A percentile compares a stretch with the other conserved stretches of the same genome.
Evolutionary conservation across 2,113 vertebrate genomes (phyloP).

Genomic region (Forbesichthys agassizii): DNA sequence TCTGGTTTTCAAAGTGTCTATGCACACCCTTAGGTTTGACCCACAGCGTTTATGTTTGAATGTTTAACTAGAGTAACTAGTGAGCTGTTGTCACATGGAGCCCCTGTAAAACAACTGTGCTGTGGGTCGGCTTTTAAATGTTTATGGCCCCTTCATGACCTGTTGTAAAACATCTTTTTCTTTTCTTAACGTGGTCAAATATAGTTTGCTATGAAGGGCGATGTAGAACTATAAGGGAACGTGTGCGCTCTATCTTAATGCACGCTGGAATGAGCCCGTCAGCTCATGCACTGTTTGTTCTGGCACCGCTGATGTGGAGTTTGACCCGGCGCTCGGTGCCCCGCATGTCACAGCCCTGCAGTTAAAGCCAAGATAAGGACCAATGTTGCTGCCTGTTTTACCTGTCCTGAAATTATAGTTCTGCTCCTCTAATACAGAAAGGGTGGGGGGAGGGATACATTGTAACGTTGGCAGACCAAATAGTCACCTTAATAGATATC

Average conservation of each 20-base stretch:
- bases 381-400: slow-evolving; percentile 9
- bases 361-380: slow-evolving; percentile 20
- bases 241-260: slow-evolving; percentile 21
- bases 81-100: slow-evolving; percentile 1
- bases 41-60: background rate
- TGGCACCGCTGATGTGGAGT: slow-evolving; percentile 60
- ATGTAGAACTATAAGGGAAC: slow-evolving; percentile 51
- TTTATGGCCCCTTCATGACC: background rate
- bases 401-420: slow-evolving; percentile 34
- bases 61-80: background rate
- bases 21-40: too few species aligned
- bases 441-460: too few species aligned
- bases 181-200: background rate
- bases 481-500: too few species aligned
- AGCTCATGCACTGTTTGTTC: slow-evolving; percentile 61
- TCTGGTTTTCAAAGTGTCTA: too few species aligned
- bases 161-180: background rate
- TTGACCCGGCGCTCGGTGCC: slow-evolving; percentile 64
- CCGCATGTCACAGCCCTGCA: slow-evolving; percentile 17
- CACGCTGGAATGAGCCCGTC: slow-evolving; percentile 42
- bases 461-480: too few species aligned
- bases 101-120: background rate
- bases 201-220: slow-evolving; percentile 5
- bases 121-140: background rate
- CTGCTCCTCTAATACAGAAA: background rate